phyloP scores from a whole-genome alignment of 2,888 invertebrate species.

The Malthinus seriepunctatus region DNA sequence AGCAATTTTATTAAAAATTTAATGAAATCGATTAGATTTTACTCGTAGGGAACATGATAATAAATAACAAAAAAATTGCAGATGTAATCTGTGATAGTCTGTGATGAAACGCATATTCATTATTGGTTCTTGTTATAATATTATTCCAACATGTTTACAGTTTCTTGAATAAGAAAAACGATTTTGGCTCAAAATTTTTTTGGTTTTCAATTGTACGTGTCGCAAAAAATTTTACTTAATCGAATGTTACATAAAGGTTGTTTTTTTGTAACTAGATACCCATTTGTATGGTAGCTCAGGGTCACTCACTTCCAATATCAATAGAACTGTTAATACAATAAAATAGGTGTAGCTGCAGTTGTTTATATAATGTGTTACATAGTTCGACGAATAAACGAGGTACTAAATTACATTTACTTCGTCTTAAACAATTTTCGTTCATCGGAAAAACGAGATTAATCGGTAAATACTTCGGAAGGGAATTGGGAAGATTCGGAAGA shows the following conservation, averaged over 20 bases:
- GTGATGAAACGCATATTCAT: conserved; percentile 47
- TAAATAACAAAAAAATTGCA: conserved; percentile 51
- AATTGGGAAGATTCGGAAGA: no score
- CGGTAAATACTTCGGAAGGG: no score
- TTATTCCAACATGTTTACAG: neutral
- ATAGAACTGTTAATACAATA: conserved; percentile 45
- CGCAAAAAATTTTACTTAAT: conserved; percentile 8
- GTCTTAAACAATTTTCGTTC: neutral
- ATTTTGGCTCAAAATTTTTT: neutral
- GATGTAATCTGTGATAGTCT: conserved; percentile 55
- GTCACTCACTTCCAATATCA: conserved; percentile 56
- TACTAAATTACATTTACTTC: conserved; percentile 19
- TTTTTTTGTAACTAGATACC: conserved; percentile 28
- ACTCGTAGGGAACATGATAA: conserved; percentile 35
- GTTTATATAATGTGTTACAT: conserved; percentile 33
- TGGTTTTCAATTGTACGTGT: neutral
- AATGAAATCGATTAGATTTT: conserved; percentile 19
- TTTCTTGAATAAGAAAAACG: neutral
- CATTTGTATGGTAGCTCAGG: conserved; percentile 54
- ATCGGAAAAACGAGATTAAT: no score
- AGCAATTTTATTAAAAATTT: conserved; percentile 26
- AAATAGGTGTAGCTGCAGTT: conserved; percentile 37
- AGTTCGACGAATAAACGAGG: conserved; percentile 11
- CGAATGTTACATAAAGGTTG: conserved; percentile 31
- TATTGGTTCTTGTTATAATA: conserved; percentile 30